Evolutionary conservation across 2,113 vertebrate genomes (phyloP), one percentile per base, ranked within the genome.

Genomic region (Petrocephalus microphthalmus): DNA sequence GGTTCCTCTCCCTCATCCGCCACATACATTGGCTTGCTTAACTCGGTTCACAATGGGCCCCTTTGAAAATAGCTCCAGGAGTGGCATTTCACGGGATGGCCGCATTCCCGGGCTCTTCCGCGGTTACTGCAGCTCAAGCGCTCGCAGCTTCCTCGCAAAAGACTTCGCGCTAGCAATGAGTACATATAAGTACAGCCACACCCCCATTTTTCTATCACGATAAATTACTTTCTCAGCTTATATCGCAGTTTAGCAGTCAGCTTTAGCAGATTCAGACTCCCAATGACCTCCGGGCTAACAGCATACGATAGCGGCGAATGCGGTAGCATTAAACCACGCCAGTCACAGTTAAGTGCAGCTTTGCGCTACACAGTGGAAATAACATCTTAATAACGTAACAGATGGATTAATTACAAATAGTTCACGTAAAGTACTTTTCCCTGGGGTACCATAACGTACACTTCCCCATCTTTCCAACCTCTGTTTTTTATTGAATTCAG

Each of bases 11-110:
- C 37, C 74, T 45, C 74, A 81, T 81, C 33, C 42, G 74, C 42
- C 74, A 81, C 42, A 45, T 81, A 81, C 82, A 42, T 84, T 47
- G 19, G 49, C 83, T 25, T 52, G 83, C 83, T 49, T 29, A 25
- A 49, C 49, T 52, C 51, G 7, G 83, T 7, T 51, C 83, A 84
- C 83, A 84, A 84, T 52, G 47, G 47, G 45, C 22, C 49, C 47
- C 51, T 84, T 84, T 52, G 83, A 84, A 53, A 84, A 52, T 25
- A 84, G 83, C 83, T 52, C 22, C 42, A 25, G 83, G 83, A 52
- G 45, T 22, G 83, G 49, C 47, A 29, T 52, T 52, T 52, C 49
- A 25, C 13, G 45, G 49, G n/a, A 84, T 49, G 83, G 47, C 82
- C 82, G 45, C 82, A 84, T 47, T 84, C 47, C 82, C 47, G 37